Base-by-base conservation (phyloP, 2,797 vertebrate genomes). In the Emydoidea blandingii region DNA sequence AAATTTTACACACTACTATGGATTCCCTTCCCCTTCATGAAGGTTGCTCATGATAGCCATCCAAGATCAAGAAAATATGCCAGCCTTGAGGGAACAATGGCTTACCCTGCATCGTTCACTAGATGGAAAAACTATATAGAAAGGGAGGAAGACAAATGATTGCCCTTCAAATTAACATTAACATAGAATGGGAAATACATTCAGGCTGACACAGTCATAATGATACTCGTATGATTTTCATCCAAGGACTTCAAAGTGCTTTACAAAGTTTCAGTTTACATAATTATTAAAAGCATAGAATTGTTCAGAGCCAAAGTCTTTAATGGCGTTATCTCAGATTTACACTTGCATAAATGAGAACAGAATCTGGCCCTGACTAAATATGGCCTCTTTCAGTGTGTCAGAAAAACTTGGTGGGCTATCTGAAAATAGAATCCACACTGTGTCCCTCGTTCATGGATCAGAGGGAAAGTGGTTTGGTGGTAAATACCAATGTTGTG, bases 81-180 rank as follows among this genome's bases (percentile, higher is more conserved):
- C 21, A 80, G 93, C 90, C 95, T 93, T n/a, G 86, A 90, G 93
- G 95, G 86, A 88, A 92, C 87, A 85, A 93, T 87, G 91, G 87
- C 85, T 97, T 76, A 65, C 88, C 94, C 89, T 93, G 88, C 95
- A 92, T 93, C 95, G 86, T 96, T 97, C 90, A 89, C 95, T 96
- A 95, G 74, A 29, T 91, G 81, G 94, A 93, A 91, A 92, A 79
- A 89, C 50, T n/a, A 16, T 8, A n/a, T 15, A 16, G 59, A 65
- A 62, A 34, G 16, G 59, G 59, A n/a, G 59, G 6, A n/a, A 65
- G 15, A 65, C 34, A n/a, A 65, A 56, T 56, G 23, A 56, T 56
- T 56, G 54, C 10, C 23, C 54, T 56, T 56, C 54, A 56, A 56
- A 56, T 56, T 25, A 56, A 4, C 10, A 56, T 56, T 56, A 56